These are phyloP conservation scores for Spondyliosoma cantharus DNA, from an alignment of 2,797 vertebrate species.

Conservation along the genomic window DNA sequence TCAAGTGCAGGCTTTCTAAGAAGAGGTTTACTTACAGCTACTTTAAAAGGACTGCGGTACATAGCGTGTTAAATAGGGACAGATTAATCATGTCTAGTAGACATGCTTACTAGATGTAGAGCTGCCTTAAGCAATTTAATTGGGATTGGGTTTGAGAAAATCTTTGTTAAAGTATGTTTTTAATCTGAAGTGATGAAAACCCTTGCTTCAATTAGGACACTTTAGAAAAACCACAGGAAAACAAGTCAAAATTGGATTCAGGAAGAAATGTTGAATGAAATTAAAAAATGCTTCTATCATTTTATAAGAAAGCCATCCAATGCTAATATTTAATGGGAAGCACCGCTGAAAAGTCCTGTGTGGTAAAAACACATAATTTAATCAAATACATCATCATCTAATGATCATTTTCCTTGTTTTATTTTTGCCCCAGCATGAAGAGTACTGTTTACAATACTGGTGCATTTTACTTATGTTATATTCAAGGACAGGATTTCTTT, in stretches of 20 bases:
- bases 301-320: not conserved
- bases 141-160: too few relatives aligned
- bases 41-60: too few relatives aligned
- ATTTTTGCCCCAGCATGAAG: not conserved
- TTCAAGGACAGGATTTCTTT: not conserved
- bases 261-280: not conserved
- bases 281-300: not conserved
- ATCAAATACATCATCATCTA: too few relatives aligned
- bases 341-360: not conserved
- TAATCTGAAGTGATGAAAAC: conserved; percentile 17
- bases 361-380: not conserved
- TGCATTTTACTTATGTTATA: conserved; percentile 17
- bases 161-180: not conserved
- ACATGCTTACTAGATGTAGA: too few relatives aligned
- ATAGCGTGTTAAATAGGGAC: too few relatives aligned
- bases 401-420: not conserved
- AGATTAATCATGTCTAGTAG: too few relatives aligned
- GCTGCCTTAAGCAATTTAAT: too few relatives aligned
- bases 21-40: too few relatives aligned
- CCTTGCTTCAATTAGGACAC: conserved; percentile 21
- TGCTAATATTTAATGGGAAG: not conserved
- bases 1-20: too few relatives aligned
- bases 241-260: not conserved
- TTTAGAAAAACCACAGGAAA: not conserved
- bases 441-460: not conserved